These are phyloP conservation scores for Tachuris rubrigastra DNA, from an alignment of 2,113 vertebrate species.

Conservation along the genomic window DNA sequence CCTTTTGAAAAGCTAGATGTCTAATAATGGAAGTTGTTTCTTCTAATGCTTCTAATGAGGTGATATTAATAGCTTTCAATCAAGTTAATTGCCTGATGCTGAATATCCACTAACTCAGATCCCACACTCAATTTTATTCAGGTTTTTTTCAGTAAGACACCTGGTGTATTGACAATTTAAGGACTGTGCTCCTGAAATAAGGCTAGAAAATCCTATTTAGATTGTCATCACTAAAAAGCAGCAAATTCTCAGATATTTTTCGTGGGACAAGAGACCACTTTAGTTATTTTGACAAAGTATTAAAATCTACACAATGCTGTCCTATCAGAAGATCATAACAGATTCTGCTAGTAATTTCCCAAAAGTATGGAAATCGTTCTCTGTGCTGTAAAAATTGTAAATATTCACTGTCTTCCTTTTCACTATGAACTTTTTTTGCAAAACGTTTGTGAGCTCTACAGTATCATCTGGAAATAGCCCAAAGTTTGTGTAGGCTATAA, in stretches of 20 bases:
- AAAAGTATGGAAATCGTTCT: not conserved
- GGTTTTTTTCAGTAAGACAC: not conserved
- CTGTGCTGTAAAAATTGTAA: not conserved
- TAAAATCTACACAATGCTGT: not conserved
- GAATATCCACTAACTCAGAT: constrained; percentile 7
- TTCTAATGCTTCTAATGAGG: constrained; percentile 7
- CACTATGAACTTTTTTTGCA: not conserved
- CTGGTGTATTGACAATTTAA: constrained; percentile 35
- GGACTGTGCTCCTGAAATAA: constrained; percentile 36
- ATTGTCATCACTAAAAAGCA: not conserved
- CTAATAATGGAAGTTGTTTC: constrained; percentile 20
- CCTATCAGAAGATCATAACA: not conserved
- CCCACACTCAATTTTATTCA: not conserved
- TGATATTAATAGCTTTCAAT: constrained; percentile 49
- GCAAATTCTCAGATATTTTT: constrained; percentile 1
- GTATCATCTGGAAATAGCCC: not conserved
- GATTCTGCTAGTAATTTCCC: not conserved
- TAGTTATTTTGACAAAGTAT: not conserved
- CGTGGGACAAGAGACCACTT: not conserved
- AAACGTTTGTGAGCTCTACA: not conserved
- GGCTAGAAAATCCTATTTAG: constrained; percentile 24
- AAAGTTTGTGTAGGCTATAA: not conserved
- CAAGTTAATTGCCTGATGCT: not conserved
- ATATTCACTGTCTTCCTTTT: not conserved
- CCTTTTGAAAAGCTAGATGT: not conserved